Evolutionary conservation across 2,797 vertebrate species (phyloP).

Genomic region (Hydrocynus forskahlii): DNA sequence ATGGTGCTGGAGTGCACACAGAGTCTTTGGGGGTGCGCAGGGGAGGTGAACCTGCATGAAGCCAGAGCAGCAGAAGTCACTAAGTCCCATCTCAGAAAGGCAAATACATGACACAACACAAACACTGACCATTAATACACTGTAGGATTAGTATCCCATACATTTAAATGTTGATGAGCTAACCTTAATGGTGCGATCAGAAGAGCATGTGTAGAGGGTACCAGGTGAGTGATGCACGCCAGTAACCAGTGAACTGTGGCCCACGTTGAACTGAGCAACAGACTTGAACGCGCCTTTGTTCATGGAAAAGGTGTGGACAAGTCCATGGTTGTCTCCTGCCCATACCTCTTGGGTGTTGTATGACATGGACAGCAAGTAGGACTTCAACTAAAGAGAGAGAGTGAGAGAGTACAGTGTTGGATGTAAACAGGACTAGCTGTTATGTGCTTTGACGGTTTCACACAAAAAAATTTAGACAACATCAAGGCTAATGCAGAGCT

Average conservation of each 20-base stretch:
- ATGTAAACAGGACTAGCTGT: neutral
- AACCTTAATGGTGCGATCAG: slow-evolving; percentile 88
- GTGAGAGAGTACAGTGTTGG: neutral
- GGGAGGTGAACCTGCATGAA: slow-evolving; percentile 85
- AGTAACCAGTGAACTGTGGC: slow-evolving; percentile 86
- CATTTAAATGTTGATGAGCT: slow-evolving; percentile 2
- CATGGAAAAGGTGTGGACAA: slow-evolving; percentile 84
- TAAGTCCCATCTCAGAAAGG: neutral
- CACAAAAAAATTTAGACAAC: no score
- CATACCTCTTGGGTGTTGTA: slow-evolving; percentile 85
- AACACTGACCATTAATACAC: neutral
- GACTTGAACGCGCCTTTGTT: slow-evolving; percentile 74
- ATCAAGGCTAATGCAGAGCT: no score
- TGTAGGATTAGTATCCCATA: neutral
- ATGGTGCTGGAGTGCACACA: slow-evolving; percentile 81
- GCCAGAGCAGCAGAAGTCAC: neutral
- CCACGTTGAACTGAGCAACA: slow-evolving; percentile 84
- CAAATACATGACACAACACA: neutral
- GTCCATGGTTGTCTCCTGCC: slow-evolving; percentile 88
- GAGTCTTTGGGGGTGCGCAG: slow-evolving; percentile 84
- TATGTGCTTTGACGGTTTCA: no score
- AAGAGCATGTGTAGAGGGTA: slow-evolving; percentile 88
- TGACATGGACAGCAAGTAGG: slow-evolving; percentile 88
- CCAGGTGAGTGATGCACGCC: slow-evolving; percentile 85
- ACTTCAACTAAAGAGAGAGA: slow-evolving; percentile 76